Evolutionary conservation across 2,888 invertebrate species (phyloP).

Genomic region (Tetranychus piercei): DNA sequence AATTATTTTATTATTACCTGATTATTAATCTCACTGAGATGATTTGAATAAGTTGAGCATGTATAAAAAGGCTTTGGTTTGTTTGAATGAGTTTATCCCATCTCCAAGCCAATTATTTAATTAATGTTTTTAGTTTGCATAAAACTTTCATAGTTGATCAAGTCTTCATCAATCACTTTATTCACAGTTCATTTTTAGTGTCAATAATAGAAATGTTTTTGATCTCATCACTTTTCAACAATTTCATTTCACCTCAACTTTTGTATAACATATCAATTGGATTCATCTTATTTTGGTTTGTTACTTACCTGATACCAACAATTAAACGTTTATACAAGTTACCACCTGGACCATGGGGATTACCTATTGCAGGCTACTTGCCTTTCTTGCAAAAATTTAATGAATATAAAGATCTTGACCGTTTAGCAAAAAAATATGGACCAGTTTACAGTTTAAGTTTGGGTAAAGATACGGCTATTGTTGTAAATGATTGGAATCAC

Average conservation of each 20-base stretch:
- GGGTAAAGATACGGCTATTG: background rate
- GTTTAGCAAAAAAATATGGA: background rate
- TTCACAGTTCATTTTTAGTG: too few species aligned
- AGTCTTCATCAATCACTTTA: too few species aligned
- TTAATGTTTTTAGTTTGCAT: too few species aligned
- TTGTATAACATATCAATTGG: background rate
- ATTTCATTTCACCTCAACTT: background rate
- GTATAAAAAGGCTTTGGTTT: too few species aligned
- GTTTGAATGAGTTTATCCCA: too few species aligned
- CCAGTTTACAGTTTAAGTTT: background rate
- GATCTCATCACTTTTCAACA: background rate
- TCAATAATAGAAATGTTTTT: background rate
- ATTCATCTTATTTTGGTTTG: background rate
- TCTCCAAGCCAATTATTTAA: too few species aligned
- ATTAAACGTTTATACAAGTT: background rate
- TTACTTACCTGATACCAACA: background rate
- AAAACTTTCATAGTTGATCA: too few species aligned
- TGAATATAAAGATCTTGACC: background rate
- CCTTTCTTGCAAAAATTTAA: background rate
- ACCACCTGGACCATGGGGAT: background rate
- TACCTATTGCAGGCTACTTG: background rate
- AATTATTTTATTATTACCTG: too few species aligned
- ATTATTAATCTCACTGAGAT: too few species aligned
- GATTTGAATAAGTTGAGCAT: too few species aligned
- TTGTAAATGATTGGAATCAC: background rate